These are phyloP conservation scores for Myodes glareolus DNA, from an alignment of 2,113 vertebrate genomes.

Conservation along the genomic window DNA sequence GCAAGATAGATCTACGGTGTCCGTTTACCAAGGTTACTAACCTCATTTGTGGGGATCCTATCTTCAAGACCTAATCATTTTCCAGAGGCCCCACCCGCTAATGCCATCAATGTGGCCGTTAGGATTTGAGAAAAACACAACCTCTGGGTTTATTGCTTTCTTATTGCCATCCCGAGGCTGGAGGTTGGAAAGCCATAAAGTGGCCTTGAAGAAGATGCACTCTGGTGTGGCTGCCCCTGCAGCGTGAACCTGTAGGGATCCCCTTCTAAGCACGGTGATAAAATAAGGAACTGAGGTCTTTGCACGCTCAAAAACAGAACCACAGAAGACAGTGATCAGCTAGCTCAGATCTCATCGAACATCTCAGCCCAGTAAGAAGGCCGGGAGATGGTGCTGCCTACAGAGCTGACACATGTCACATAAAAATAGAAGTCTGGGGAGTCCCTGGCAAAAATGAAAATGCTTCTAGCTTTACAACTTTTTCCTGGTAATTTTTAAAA, in stretches of 20 bases:
- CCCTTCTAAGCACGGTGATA: background rate
- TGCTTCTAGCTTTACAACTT: background rate
- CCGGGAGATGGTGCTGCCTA: background rate
- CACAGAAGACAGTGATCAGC: background rate
- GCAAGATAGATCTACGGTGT: background rate
- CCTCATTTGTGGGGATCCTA: background rate
- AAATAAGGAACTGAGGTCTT: constrained; percentile 51
- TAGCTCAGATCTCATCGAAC: background rate
- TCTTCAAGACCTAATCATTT: background rate
- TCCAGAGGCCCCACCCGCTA: background rate
- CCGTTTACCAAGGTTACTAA: background rate
- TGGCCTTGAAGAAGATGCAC: background rate
- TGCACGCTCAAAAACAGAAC: background rate
- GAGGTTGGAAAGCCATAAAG: background rate
- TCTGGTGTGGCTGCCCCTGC: background rate
- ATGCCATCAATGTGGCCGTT: background rate
- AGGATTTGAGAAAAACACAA: background rate
- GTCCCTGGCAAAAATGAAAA: constrained; percentile 8
- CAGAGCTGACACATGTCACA: background rate
- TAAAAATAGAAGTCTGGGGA: background rate
- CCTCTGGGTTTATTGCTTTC: background rate
- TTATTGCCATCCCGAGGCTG: too few relatives aligned
- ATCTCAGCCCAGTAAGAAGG: constrained; percentile 41
- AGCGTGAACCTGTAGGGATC: background rate
- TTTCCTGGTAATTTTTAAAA: constrained; percentile 12